A percentile compares a stretch with the other conserved stretches of the same genome.
Evolutionary conservation across 2,113 vertebrate genomes (phyloP).

Genomic region (Muntiacus muntjak): DNA sequence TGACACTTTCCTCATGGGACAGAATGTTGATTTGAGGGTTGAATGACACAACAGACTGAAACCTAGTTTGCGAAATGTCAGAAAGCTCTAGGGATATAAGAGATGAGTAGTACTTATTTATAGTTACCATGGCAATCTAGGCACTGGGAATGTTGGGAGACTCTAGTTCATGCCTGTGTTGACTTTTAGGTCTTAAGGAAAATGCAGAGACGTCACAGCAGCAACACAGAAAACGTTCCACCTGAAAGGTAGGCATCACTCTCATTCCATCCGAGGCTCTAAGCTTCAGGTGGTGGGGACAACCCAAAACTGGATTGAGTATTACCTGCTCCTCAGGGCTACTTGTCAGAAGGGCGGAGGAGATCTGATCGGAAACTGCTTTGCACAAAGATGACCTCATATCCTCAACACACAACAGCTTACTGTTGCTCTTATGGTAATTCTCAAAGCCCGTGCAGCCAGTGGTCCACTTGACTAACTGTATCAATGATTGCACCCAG

Average conservation of each 20-base stretch:
- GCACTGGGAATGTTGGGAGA: neutral
- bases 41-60: neutral
- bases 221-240: constrained; percentile 93
- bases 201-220: constrained; percentile 99
- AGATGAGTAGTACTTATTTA: neutral
- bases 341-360: neutral
- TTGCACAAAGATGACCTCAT: neutral
- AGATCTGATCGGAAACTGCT: neutral
- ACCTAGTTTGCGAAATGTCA: neutral
- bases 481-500: neutral
- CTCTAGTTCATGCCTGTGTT: neutral
- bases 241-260: constrained; percentile 89
- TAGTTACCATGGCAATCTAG: neutral
- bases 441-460: neutral
- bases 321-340: neutral
- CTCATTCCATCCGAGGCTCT: neutral
- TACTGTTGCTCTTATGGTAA: neutral
- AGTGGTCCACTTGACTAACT: neutral
- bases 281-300: neutral
- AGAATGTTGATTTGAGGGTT: neutral
- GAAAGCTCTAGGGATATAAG: neutral
- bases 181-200: constrained; percentile 88
- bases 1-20: neutral
- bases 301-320: neutral
- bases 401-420: neutral